Evolutionary conservation across 2,797 vertebrate genomes (phyloP), one percentile per base, ranked within the genome.

Genomic region (Alfaro cultratus): DNA sequence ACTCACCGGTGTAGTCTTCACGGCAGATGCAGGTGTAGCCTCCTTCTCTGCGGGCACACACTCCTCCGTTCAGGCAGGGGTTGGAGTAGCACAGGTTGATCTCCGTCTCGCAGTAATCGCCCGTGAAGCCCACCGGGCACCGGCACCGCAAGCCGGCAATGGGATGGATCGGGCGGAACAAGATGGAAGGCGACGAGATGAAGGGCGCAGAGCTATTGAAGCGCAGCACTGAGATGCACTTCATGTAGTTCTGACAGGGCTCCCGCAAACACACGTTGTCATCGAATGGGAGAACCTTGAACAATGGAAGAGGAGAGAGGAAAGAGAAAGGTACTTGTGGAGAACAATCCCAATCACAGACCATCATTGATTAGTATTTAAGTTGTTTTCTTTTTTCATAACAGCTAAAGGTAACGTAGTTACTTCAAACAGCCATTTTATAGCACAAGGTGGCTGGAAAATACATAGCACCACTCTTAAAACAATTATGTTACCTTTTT

Each of bases 241-340:
- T 99, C 98, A 99, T 99, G 95, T 99, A 99, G 96, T 99, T 99
- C 94, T 99, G 97, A 75, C 98, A 99, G 11, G 98, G 98, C 91
- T 99, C 98, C 0, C 98, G 96, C 87, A 99, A 94, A 86, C 98
- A 99, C 77, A 99, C 98, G 0, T 99, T 99, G 95, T 99, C 98
- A 0, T 99, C 98, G 0, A 99, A 99, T 0, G 98, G 98, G 71
- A 99, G 95, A 70, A 99, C 98, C 89, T 96, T 91, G 10, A 46
- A 51, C 0, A 64, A 71, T 23, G 51, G 74, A 1, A 70, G 29
- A 55, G 29, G 72, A 57, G 18, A 79, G 64, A 73, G 53, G 36
- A 73, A 16, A 74, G 46, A 43, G 4, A 41, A 9, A 9, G 23
- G 9, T 45, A 11, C 6, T 7, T 73, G 16, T 12, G 16, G 18